Evolutionary conservation across 2,797 vertebrate species (phyloP), one percentile per base, ranked within the genome.

Genomic region (Hydrolagus colliei): DNA sequence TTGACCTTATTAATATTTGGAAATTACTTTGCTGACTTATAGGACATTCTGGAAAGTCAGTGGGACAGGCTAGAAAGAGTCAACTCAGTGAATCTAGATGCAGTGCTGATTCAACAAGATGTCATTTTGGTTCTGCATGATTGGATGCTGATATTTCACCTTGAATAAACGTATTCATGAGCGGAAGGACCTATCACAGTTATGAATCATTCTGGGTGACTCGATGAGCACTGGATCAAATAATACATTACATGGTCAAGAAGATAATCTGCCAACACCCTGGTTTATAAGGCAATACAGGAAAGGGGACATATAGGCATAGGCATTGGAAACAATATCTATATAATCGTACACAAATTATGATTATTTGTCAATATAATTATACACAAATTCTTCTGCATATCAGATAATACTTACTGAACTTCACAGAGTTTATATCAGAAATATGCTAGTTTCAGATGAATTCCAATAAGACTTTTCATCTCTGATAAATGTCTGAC

Each of bases 61-160:
- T 52, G 2, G 41, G 41, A 52, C 41, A 52, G 41, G n/a, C 62
- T 75, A 27, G 61, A 13, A 63, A 65, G 61, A 27, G 8, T 67
- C 12, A 14, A 2, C 22, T 82, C 77, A 52, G 41, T 63, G 27
- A 13, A 68, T 32, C 78, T 14, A 80, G 27, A 2, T 65, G 13
- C 9, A 18, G 79, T 14, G 68, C 41, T 67, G 35, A 62, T 68
- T 82, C 13, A 5, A 80, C 63, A 41, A 32, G 63, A 82, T 18
- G 63, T 82, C 62, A 82, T 68, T 20, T 82, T 82, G 16, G 63
- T 35, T 82, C 79, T 82, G 27, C 6, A 52, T 52, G 41, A 52
- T 52, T 52, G 41, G 41, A 52, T 52, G 41, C 6, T 52, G 41
- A 52, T 52, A 6, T 52, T 52, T 6, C 41, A 52, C 41, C 6